A percentile compares a stretch with the other conserved stretches of the same genome.
Evolutionary conservation across 2,113 vertebrate species (phyloP).

Genomic region (Perca flavescens): DNA sequence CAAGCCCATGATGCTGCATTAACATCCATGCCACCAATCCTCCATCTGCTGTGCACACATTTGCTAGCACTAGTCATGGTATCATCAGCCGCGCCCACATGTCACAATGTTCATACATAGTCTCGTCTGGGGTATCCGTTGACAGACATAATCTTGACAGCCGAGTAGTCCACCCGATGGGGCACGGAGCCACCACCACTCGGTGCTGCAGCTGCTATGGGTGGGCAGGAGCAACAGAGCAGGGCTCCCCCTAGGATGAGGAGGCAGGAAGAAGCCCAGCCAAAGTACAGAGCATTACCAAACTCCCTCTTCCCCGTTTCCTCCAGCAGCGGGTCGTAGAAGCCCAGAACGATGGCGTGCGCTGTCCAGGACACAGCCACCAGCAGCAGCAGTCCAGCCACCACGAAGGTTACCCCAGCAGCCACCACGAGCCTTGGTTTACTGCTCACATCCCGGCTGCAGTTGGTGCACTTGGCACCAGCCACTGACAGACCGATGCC

Average conservation of each 20-base stretch:
- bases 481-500: conserved; percentile 81
- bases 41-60: conserved; percentile 12
- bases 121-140: conserved; percentile 80
- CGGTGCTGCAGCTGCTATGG: conserved; percentile 13
- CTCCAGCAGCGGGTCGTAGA: conserved; percentile 83
- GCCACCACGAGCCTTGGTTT: conserved; percentile 81
- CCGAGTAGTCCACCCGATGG: conserved; percentile 68
- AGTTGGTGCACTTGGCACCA: conserved; percentile 88
- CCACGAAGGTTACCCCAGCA: conserved; percentile 75
- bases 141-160: conserved; percentile 70
- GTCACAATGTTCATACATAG: conserved; percentile 80
- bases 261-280: conserved; percentile 84
- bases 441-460: conserved; percentile 73
- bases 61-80: background rate
- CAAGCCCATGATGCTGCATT: background rate
- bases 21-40: background rate
- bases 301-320: conserved; percentile 86
- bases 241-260: conserved; percentile 82
- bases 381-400: conserved; percentile 81
- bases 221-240: conserved; percentile 83
- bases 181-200: conserved; percentile 34
- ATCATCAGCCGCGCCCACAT: background rate
- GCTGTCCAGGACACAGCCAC: conserved; percentile 86
- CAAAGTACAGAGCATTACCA: conserved; percentile 87
- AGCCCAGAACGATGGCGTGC: conserved; percentile 83